phyloP scores from a whole-genome alignment of 1,140 invertebrate species.

The Grapholita molesta region DNA sequence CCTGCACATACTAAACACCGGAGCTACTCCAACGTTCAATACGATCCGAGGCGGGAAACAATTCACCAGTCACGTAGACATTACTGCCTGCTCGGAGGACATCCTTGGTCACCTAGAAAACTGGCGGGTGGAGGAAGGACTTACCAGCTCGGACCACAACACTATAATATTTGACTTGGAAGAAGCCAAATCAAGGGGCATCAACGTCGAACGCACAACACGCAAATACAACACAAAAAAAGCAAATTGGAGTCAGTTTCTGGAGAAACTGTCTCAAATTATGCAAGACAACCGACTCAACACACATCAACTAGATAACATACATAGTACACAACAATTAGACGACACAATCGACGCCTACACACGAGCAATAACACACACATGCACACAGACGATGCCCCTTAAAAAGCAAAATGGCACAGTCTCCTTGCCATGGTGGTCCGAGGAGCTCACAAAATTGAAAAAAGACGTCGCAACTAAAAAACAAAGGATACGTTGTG shows the following conservation, averaged over 20 bases:
- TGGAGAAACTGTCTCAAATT: background rate
- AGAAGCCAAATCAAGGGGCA: background rate
- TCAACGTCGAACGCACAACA: background rate
- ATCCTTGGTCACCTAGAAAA: background rate
- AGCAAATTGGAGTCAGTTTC: background rate
- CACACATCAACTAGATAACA: background rate
- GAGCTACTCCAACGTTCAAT: background rate
- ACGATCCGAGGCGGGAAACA: background rate
- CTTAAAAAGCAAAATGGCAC: background rate
- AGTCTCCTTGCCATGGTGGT: background rate
- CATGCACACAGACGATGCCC: background rate
- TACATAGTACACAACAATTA: background rate
- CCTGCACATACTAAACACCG: background rate
- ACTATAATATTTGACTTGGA: background rate
- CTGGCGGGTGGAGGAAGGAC: background rate
- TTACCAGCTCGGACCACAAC: conserved; percentile 5
- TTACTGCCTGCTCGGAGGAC: background rate
- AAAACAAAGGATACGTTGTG: no score
- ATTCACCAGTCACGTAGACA: background rate
- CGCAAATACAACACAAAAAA: background rate
- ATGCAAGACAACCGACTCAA: background rate
- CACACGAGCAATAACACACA: background rate
- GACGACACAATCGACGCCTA: background rate
- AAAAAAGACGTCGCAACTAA: no score
- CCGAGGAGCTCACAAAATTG: background rate